These are phyloP conservation scores for Climacteris rufus DNA, from an alignment of 2,113 vertebrate genomes.

Conservation along the genomic window DNA sequence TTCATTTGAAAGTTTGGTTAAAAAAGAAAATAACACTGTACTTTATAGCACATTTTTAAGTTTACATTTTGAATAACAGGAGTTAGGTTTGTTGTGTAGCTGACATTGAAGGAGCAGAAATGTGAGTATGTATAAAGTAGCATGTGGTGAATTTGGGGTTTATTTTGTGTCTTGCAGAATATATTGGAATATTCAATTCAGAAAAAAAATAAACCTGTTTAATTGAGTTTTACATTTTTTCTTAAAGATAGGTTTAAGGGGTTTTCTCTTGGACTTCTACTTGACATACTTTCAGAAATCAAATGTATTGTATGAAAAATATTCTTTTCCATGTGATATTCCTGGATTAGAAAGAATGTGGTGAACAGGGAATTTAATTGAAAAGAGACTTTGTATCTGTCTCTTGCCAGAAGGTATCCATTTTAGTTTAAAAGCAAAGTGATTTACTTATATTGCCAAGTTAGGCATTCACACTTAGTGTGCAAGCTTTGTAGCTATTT, in stretches of 20 bases:
- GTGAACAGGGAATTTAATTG: not conserved
- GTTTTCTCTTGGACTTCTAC: not conserved
- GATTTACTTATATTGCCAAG: not conserved
- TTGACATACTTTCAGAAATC: not conserved
- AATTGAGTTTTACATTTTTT: not conserved
- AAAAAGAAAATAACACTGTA: not conserved
- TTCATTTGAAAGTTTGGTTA: not conserved
- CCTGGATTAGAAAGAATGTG: not conserved
- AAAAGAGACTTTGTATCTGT: not conserved
- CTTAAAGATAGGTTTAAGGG: not conserved
- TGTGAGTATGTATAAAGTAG: not conserved
- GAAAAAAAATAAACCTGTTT: constrained; percentile 1
- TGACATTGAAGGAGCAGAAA: not conserved
- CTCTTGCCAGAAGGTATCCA: not conserved
- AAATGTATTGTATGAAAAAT: not conserved
- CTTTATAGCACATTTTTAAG: not conserved
- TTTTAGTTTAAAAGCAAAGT: not conserved
- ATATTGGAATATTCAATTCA: not conserved
- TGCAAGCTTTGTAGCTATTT: not conserved
- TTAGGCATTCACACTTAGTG: not conserved
- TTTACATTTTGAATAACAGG: not conserved
- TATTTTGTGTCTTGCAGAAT: not conserved
- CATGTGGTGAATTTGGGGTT: not conserved
- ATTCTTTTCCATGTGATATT: not conserved
- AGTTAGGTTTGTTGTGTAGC: not conserved